These are phyloP conservation scores for Melieria crassipennis DNA, from an alignment of 2,888 invertebrate genomes.

Conservation along the genomic window DNA sequence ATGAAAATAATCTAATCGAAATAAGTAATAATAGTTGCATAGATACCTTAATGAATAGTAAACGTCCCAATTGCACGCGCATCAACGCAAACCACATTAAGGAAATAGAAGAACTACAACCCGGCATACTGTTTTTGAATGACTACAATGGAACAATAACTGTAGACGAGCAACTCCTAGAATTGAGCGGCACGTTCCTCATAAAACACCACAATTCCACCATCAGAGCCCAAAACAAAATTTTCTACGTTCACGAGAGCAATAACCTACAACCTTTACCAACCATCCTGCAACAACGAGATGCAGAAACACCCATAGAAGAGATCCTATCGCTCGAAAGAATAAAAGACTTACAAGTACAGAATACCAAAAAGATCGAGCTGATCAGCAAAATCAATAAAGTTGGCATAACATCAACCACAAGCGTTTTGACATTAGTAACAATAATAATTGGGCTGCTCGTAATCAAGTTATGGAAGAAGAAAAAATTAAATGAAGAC, in stretches of 20 bases:
- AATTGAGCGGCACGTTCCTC: neutral
- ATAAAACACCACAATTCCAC: neutral
- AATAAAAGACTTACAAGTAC: neutral
- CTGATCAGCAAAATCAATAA: conserved; percentile 1
- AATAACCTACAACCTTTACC: neutral
- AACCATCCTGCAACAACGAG: neutral
- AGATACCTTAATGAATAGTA: conserved; percentile 15
- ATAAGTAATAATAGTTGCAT: conserved; percentile 19
- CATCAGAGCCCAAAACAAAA: neutral
- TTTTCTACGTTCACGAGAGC: neutral
- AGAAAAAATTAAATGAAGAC: neutral
- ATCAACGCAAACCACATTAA: conserved; percentile 24
- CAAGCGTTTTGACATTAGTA: neutral
- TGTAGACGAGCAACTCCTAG: neutral
- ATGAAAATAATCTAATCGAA: conserved; percentile 9
- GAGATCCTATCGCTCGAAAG: neutral
- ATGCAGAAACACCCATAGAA: neutral
- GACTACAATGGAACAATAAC: conserved; percentile 8
- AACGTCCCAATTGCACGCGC: conserved; percentile 4
- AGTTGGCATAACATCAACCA: neutral
- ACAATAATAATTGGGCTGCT: neutral
- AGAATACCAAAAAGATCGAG: neutral
- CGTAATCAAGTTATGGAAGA: neutral
- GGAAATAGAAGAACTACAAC: conserved; percentile 15
- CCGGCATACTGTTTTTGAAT: conserved; percentile 19